Evolutionary conservation across 2,797 vertebrate genomes (phyloP), one percentile per base, ranked within the genome.

Genomic region (Gymnodraco acuticeps): DNA sequence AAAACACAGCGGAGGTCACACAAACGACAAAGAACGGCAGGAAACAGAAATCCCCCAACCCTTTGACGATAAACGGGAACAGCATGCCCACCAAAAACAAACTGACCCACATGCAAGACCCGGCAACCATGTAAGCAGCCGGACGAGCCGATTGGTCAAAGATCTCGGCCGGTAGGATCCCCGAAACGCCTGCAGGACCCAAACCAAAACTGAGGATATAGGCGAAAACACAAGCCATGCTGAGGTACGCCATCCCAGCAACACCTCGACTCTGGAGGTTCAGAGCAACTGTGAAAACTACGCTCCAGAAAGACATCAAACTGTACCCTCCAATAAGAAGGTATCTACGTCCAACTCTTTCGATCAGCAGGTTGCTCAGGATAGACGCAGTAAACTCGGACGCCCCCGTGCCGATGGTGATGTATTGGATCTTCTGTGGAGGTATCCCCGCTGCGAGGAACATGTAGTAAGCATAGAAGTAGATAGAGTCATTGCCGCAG

Each of bases 121-220:
- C 97, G 0, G 93, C 95, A 7, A 97, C 78, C 95, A 96, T 94
- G 87, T 96, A 98, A 1, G 97, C 97, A 0, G 96, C 96, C 1
- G 97, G 97, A 1, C 96, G 93, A 42, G 95, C 81, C 4, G 85
- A 89, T 82, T 98, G 97, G 86, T 97, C 96, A 73, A 99, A 99
- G 60, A 97, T 83, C 89, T 99, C 97, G 0, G 95, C 94, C 0
- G 97, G 96, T 60, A 99, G 84, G 67, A 99, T 92, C 38, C 96
- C 96, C 0, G 97, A 97, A 55, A 99, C 96, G 19, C 97, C 96
- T 0, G 97, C 97, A 64, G 97, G 97, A 43, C 97, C 96, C 42
- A 97, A 91, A 54, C 97, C 97, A 52, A 98, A 99, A 88, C 97
- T 99, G 42, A 98, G 94, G 89, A 98, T 98, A 89, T 96, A 97